Conservation (phyloP, 2,113 vertebrate genomes). For the Leptocoma aspasia region DNA sequence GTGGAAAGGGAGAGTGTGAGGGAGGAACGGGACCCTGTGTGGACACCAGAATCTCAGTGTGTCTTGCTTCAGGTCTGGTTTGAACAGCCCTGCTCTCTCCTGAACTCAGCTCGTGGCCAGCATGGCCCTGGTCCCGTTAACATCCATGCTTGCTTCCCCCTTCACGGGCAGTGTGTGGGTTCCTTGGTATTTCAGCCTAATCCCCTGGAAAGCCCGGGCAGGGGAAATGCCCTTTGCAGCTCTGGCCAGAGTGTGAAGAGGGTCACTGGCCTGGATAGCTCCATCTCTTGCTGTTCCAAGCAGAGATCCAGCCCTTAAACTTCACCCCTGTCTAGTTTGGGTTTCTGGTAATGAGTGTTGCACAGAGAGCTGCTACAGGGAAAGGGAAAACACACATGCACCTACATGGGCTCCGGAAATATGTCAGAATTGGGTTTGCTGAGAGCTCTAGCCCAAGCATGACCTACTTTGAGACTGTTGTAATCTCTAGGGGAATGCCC, state of each 20-base stretch:
- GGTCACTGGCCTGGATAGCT: background rate
- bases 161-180: fast-evolving
- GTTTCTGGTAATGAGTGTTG: background rate
- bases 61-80: background rate
- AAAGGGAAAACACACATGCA: background rate
- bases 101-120: fast-evolving
- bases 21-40: background rate
- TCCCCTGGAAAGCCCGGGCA: background rate
- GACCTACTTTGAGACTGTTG: conserved; percentile 48
- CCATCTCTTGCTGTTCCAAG: background rate
- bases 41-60: background rate
- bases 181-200: background rate
- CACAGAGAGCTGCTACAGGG: background rate
- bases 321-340: background rate
- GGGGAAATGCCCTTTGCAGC: background rate
- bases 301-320: background rate
- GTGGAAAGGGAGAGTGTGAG: background rate
- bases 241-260: background rate
- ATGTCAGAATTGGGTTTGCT: conserved; percentile 9
- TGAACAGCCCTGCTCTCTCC: background rate
- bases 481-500: conserved; percentile 55
- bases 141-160: fast-evolving
- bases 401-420: conserved; percentile 1
- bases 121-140: fast-evolving
- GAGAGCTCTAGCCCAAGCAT: conserved; percentile 19